Evolutionary conservation across 2,113 vertebrate species (phyloP), one percentile per base, ranked within the genome.

Genomic region (Miniopterus natalensis): DNA sequence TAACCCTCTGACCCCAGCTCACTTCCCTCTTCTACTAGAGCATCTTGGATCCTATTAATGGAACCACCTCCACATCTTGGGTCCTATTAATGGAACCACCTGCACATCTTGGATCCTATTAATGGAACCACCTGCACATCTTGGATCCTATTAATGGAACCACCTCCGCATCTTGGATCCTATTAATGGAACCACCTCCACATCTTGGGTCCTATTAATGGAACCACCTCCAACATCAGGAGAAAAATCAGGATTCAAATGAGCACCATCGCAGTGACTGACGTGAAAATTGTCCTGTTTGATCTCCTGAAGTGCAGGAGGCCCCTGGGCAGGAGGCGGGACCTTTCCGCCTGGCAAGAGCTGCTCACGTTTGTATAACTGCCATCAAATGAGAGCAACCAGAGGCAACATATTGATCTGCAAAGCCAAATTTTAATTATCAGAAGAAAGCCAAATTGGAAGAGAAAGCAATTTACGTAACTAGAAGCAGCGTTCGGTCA

Each of bases 391-490:
- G 6, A 66, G 42, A 68, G 14, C 17, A 57, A 83, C 40, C 36
- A 45, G 6, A 75, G 10, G 31, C 42, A 61, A 36, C 42, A 36
- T 18, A n/a, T 8, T 23, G 70, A 59, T 25, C 85, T 45, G 1
- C 6, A 79, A 65, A 89, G 74, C 29, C 55, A 73, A 88, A 80
- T 57, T 90, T 79, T 55, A 68, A 89, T 61, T 78, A 92, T 59
- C 45, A 78, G 68, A 61, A 71, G n/a, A 61, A 90, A 84, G n/a
- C 2, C 10, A 71, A 11, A 36, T 57, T 65, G 77, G 45, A 73
- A 86, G 51, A 45, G 45, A 59, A 77, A 42, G 27, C 27, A 51
- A 57, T 40, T 47, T 53, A 10, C 27, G 77, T 94, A 59, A 51
- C 15, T 68, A 63, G 61, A 85, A 78, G n/a, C 1, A 66, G 3